Evolutionary conservation across 2,888 invertebrate species (phyloP), one percentile per base, ranked within the genome.

Genomic region (Lottia scabra): DNA sequence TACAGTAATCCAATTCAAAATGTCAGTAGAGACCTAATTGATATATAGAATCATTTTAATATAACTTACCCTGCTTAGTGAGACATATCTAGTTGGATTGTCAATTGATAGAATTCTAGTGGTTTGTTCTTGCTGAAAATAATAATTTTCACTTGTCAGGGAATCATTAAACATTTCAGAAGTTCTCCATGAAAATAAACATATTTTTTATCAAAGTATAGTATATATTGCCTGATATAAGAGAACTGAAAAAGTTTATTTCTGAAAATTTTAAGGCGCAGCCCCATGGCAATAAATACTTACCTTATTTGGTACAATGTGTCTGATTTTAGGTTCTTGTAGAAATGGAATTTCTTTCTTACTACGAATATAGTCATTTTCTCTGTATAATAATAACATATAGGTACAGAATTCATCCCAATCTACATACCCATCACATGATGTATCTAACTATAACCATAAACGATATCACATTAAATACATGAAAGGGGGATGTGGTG

Each of bases 321-420:
- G 89, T 71, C 87, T 76, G 19, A 89, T 87, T 75, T 83, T 87
- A 3, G 89, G 85, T 74, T 88, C 88, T 26, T 77, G 79, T 8
- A 87, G 77, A 75, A 89, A 89, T 13, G 89, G 88, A 5, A 85
- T 83, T 69, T 84, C 84, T 68, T 85, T 80, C 73, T 87, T 86
- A 19, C 86, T 84, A 15, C 85, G 77, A 70, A 88, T 81, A 78
- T 87, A 88, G 75, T 89, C 89, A 74, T 88, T 88, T 75, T 89
- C 89, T 68, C 88, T 74, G 74, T 88, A 86, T 71, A 88, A 78
- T 65, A 89, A 80, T 68, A 89, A 76, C 77, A 89, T 80, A 72
- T 89, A 89, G 26, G 89, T 89, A 73, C 87, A 87, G 77, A 89
- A 89, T 76, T 89, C 89, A 79, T 87, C 86, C 89, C 89, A 89